These are phyloP conservation scores for Trichomalopsis sarcophagae DNA, from an alignment of 1,140 invertebrate species.

Conservation along the genomic window DNA sequence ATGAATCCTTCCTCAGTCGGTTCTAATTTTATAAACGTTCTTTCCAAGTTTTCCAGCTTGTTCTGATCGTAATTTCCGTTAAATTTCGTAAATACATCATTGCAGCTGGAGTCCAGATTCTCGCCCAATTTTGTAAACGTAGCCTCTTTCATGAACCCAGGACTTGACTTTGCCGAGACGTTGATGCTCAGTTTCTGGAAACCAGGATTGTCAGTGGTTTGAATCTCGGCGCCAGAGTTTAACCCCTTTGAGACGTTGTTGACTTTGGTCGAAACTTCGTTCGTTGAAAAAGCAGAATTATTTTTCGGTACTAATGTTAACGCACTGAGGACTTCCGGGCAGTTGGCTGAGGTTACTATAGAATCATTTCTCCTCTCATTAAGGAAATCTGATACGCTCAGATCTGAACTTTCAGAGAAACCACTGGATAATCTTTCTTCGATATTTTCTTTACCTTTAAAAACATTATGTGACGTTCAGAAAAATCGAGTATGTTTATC, in stretches of 20 bases:
- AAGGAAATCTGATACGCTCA: constrained; percentile 65
- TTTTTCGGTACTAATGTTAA: constrained; percentile 67
- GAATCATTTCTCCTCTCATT: constrained; percentile 61
- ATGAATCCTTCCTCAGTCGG: constrained; percentile 65
- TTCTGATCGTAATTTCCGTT: constrained; percentile 58
- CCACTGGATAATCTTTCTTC: constrained; percentile 65
- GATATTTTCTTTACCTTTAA: constrained; percentile 62
- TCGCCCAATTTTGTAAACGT: constrained; percentile 56
- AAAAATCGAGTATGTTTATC: background rate
- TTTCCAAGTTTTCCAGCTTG: constrained; percentile 55
- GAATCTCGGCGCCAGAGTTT: constrained; percentile 69
- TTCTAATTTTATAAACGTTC: constrained; percentile 65
- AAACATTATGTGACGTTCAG: background rate
- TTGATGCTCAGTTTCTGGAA: constrained; percentile 70
- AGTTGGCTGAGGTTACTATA: constrained; percentile 55
- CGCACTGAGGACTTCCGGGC: constrained; percentile 69
- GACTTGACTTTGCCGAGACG: constrained; percentile 54
- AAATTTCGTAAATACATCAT: constrained; percentile 59
- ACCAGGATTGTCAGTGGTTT: constrained; percentile 67
- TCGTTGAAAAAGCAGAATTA: constrained; percentile 54
- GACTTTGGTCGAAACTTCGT: constrained; percentile 49
- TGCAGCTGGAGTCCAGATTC: constrained; percentile 53
- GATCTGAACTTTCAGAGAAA: constrained; percentile 64
- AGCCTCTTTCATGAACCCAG: constrained; percentile 61
- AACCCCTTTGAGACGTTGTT: constrained; percentile 63